phyloP scores from a whole-genome alignment of 2,888 invertebrate species.

The Limnephilus rhombicus region DNA sequence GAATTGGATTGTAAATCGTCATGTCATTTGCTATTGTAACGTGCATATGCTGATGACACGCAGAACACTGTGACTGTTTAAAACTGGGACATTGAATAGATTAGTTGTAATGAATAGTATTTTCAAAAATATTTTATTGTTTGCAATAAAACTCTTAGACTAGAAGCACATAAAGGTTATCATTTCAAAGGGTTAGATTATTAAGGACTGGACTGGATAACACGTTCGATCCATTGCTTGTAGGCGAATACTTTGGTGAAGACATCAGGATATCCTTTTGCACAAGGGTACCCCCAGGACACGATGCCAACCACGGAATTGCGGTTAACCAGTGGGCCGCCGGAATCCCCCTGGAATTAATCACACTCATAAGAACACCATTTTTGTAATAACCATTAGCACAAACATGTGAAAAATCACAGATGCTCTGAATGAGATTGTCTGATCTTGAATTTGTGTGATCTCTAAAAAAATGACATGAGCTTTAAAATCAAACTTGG shows the following conservation, averaged over 20 bases:
- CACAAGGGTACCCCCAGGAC: conserved; percentile 78
- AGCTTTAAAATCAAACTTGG: too few species aligned
- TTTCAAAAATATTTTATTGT: not conserved
- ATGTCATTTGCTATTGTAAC: too few species aligned
- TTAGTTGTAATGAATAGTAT: not conserved
- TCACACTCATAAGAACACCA: not conserved
- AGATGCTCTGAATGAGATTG: too few species aligned
- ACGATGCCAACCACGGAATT: conserved; percentile 74
- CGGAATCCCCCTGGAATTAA: conserved; percentile 75
- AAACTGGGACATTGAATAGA: not conserved
- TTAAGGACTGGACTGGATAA: not conserved
- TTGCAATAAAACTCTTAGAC: not conserved
- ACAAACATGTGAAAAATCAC: too few species aligned
- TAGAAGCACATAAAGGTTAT: not conserved
- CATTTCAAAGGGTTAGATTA: not conserved
- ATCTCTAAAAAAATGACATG: too few species aligned
- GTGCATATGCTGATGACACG: too few species aligned
- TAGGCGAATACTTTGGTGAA: conserved; percentile 75
- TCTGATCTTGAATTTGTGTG: too few species aligned
- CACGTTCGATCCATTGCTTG: conserved; percentile 72
- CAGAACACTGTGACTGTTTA: not conserved
- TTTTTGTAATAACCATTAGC: not conserved
- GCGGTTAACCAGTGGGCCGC: conserved; percentile 75
- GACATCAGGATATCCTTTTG: conserved; percentile 77
- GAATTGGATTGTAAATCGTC: too few species aligned